phyloP scores from a whole-genome alignment of 2,113 vertebrate genomes.

The Sylvietta virens region DNA sequence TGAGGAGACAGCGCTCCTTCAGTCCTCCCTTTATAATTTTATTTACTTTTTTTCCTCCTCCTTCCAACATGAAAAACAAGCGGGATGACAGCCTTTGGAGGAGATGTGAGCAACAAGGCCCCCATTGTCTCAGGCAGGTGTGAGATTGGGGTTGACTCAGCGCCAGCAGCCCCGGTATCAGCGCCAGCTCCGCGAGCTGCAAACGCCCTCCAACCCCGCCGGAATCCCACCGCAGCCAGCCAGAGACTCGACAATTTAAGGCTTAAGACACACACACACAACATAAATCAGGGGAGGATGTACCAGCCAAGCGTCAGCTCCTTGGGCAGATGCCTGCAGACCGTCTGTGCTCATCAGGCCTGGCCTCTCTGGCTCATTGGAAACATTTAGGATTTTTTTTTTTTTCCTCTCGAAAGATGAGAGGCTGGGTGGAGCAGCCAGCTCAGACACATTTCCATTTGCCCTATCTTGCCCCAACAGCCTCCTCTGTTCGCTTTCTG shows the following conservation, averaged over 20 bases:
- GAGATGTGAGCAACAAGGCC: slow-evolving; percentile 76
- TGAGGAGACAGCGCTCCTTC: slow-evolving; percentile 1
- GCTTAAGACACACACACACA: slow-evolving; percentile 63
- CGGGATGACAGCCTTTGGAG: slow-evolving; percentile 18
- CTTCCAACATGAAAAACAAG: slow-evolving; percentile 29
- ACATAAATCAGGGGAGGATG: slow-evolving; percentile 78
- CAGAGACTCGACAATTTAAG: slow-evolving; percentile 76
- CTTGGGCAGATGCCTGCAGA: slow-evolving; percentile 77
- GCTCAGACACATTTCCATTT: slow-evolving; percentile 64
- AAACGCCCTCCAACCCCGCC: slow-evolving; percentile 69
- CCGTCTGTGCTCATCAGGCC: slow-evolving; percentile 73
- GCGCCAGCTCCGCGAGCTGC: slow-evolving; percentile 73
- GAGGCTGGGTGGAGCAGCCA: slow-evolving; percentile 71
- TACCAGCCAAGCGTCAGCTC: slow-evolving; percentile 72
- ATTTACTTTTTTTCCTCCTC: not conserved
- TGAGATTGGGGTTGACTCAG: slow-evolving; percentile 72
- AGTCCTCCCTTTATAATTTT: not conserved
- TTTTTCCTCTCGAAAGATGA: slow-evolving; percentile 52
- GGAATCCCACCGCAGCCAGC: slow-evolving; percentile 72
- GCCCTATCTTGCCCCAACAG: slow-evolving; percentile 75
- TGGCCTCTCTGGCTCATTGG: slow-evolving; percentile 71
- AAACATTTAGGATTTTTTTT: not conserved
- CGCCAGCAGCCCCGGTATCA: slow-evolving; percentile 65
- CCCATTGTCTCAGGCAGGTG: slow-evolving; percentile 84
- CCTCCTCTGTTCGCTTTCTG: slow-evolving; percentile 34